phyloP scores from a whole-genome alignment of 2,888 invertebrate genomes.

The Heliconius sara region DNA sequence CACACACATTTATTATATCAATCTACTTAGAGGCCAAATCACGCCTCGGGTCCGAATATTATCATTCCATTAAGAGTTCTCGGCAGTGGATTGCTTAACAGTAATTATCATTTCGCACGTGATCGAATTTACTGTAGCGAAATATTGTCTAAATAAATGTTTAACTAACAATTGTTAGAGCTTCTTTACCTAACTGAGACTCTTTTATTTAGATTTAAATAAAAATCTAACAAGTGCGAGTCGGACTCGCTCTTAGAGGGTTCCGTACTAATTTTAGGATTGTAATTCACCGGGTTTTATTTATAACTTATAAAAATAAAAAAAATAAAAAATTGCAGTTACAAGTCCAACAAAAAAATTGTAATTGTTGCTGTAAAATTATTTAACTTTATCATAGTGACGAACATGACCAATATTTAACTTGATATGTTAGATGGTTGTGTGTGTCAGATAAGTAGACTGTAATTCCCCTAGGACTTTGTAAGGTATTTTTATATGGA shows the following conservation, averaged over 20 bases:
- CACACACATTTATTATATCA: background rate
- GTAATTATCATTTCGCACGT: conserved; percentile 55
- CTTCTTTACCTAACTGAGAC: background rate
- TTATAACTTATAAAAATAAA: too few relatives aligned
- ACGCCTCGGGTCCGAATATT: conserved; percentile 63
- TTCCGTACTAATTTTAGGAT: too few relatives aligned
- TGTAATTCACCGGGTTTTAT: too few relatives aligned
- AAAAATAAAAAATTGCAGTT: too few relatives aligned
- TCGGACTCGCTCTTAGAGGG: too few relatives aligned
- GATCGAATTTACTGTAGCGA: conserved; percentile 25
- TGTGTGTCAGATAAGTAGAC: background rate
- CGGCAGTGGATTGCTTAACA: conserved; percentile 58
- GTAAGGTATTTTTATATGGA: background rate
- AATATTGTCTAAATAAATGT: conserved; percentile 20
- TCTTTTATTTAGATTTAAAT: background rate
- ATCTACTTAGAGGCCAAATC: conserved; percentile 59
- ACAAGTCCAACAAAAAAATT: background rate
- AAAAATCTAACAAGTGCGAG: background rate
- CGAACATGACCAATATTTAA: background rate
- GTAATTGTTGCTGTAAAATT: too few relatives aligned
- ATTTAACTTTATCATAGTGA: background rate
- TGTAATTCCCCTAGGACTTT: background rate
- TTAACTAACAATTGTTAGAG: background rate
- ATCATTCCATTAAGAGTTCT: conserved; percentile 69
- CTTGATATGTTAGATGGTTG: background rate